phyloP scores from a whole-genome alignment of 2,113 vertebrate species.

The Raja brachyura region DNA sequence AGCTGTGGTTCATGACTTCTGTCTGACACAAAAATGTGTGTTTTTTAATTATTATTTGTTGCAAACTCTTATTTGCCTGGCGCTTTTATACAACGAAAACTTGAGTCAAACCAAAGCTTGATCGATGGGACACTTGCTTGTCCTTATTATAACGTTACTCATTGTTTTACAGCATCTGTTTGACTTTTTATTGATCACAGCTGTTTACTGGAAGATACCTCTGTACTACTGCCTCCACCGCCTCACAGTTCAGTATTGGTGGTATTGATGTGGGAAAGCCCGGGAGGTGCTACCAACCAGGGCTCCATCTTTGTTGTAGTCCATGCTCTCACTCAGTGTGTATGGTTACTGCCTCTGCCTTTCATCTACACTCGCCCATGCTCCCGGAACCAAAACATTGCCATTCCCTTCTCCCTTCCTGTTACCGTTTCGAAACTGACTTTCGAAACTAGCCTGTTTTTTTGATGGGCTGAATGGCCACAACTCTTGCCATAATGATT shows the following conservation, averaged over 20 bases:
- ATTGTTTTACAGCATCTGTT: not conserved
- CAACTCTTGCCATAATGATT: too few species aligned
- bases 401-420: too few species aligned
- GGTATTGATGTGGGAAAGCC: not conserved
- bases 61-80: not conserved
- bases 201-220: constrained; percentile 23
- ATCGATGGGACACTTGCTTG: not conserved
- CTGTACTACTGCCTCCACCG: not conserved
- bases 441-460: too few species aligned
- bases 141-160: constrained; percentile 9
- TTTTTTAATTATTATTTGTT: not conserved
- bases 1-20: constrained; percentile 14
- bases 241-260: constrained; percentile 15
- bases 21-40: not conserved
- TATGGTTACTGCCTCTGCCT: not conserved
- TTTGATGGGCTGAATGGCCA: too few species aligned
- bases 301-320: not conserved
- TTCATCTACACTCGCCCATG: not conserved
- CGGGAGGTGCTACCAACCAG: not conserved
- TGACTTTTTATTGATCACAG: not conserved
- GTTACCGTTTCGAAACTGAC: too few species aligned
- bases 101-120: constrained; percentile 35
- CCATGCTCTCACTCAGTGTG: not conserved
- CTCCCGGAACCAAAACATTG: not conserved
- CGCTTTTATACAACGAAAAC: constrained; percentile 14